Conservation (phyloP, 2,797 vertebrate species). For the Poecilia wingei region DNA sequence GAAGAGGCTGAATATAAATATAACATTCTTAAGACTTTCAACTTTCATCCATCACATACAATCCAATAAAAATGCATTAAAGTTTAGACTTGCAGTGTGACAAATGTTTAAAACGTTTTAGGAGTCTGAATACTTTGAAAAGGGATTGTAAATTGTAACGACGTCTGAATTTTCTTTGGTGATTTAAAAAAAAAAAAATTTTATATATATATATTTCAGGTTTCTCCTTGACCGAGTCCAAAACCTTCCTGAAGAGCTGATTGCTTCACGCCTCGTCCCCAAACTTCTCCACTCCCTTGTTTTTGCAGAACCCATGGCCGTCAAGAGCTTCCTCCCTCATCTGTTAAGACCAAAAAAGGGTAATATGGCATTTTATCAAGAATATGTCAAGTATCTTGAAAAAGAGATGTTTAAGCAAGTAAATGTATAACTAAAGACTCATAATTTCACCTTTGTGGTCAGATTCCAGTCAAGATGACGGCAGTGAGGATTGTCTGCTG, state of each 20-base stretch:
- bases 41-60: neutral
- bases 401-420: neutral
- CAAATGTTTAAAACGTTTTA: neutral
- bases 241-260: slow-evolving; percentile 89
- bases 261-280: slow-evolving; percentile 89
- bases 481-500: slow-evolving; percentile 85
- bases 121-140: neutral
- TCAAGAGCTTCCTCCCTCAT: slow-evolving; percentile 97
- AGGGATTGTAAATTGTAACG: neutral
- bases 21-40: neutral
- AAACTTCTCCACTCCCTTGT: slow-evolving; percentile 93
- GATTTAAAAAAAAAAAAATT: neutral
- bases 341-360: slow-evolving; percentile 93
- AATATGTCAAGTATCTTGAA: neutral
- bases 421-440: neutral
- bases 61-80: neutral
- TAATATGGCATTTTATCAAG: slow-evolving; percentile 54
- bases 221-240: slow-evolving; percentile 93
- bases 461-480: slow-evolving; percentile 67
- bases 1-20: neutral
- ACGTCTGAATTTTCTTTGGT: neutral
- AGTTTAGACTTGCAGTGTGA: neutral
- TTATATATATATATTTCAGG: slow-evolving; percentile 65
- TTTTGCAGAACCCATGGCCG: slow-evolving; percentile 95
- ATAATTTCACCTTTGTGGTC: slow-evolving; percentile 16